Evolutionary conservation across 1,140 invertebrate genomes (phyloP).

Genomic region (Papilio machaon): DNA sequence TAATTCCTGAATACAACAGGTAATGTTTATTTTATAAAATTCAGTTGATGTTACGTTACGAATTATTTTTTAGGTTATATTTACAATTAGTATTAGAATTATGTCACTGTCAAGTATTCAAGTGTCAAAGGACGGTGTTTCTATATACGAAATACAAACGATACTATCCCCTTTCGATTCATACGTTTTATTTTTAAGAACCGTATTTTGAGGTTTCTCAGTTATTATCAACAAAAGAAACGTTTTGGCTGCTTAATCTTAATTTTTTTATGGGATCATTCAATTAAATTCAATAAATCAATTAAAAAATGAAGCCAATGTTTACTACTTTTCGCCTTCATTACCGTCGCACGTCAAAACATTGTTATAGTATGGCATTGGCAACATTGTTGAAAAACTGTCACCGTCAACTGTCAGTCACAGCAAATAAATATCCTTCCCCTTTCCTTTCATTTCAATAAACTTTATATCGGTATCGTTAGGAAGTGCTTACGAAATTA

Average conservation of each 20-base stretch:
- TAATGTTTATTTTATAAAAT: conserved; percentile 24
- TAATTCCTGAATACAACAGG: not conserved
- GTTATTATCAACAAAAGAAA: too few relatives aligned
- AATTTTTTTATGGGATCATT: too few relatives aligned
- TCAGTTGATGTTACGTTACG: not conserved
- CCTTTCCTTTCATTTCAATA: conserved; percentile 5
- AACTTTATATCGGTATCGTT: not conserved
- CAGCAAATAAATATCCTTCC: not conserved
- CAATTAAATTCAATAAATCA: too few relatives aligned
- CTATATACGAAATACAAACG: not conserved
- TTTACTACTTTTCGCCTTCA: not conserved
- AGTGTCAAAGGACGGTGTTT: not conserved
- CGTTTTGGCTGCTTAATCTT: too few relatives aligned
- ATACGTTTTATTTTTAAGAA: too few relatives aligned
- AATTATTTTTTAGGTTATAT: conserved; percentile 4
- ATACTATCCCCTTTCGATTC: too few relatives aligned
- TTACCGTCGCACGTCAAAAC: not conserved
- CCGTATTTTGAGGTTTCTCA: too few relatives aligned
- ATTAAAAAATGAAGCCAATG: too few relatives aligned
- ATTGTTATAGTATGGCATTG: not conserved
- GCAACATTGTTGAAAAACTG: not conserved
- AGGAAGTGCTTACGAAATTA: not conserved
- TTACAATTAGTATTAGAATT: not conserved
- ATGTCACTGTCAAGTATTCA: not conserved
- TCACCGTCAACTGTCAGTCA: not conserved